Evolutionary conservation across 2,797 vertebrate species (phyloP).

Genomic region (Oreochromis mossambicus): DNA sequence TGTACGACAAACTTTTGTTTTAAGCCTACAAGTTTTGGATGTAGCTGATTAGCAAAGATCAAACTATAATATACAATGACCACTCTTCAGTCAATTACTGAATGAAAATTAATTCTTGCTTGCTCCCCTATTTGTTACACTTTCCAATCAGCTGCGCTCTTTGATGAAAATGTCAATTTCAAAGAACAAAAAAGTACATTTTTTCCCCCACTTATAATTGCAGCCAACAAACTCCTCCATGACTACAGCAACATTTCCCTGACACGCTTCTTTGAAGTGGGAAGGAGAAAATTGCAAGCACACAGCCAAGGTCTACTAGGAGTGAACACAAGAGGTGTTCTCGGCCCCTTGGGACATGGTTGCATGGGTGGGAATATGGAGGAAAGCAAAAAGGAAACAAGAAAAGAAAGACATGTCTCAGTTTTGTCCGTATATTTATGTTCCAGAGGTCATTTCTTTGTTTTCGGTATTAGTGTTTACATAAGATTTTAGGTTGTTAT

Average conservation of each 20-base stretch:
- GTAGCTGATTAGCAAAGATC: not conserved
- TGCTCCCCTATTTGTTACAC: not conserved
- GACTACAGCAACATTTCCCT: conserved; percentile 20
- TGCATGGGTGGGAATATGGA: conserved; percentile 2
- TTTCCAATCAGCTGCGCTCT: not conserved
- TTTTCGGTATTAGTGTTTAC: not conserved
- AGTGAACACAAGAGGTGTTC: conserved; percentile 25
- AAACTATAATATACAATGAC: not conserved
- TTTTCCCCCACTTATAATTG: conserved; percentile 10
- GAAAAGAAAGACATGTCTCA: not conserved
- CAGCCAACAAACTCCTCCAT: conserved; percentile 16
- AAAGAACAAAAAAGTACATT: not conserved
- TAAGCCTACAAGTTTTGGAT: not conserved
- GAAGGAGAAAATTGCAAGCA: conserved; percentile 24
- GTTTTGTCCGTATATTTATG: not conserved
- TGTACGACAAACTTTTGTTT: not conserved
- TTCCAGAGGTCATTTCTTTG: not conserved
- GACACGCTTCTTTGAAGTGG: conserved; percentile 49
- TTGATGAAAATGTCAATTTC: conserved; percentile 16
- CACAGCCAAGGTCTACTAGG: conserved; percentile 38
- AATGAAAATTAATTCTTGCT: not conserved
- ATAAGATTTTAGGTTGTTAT: not conserved
- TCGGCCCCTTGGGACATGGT: conserved; percentile 30
- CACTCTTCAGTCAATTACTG: not conserved
- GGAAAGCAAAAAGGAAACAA: not conserved